phyloP scores from a whole-genome alignment of 2,113 vertebrate genomes.

The Sciurus niger region DNA sequence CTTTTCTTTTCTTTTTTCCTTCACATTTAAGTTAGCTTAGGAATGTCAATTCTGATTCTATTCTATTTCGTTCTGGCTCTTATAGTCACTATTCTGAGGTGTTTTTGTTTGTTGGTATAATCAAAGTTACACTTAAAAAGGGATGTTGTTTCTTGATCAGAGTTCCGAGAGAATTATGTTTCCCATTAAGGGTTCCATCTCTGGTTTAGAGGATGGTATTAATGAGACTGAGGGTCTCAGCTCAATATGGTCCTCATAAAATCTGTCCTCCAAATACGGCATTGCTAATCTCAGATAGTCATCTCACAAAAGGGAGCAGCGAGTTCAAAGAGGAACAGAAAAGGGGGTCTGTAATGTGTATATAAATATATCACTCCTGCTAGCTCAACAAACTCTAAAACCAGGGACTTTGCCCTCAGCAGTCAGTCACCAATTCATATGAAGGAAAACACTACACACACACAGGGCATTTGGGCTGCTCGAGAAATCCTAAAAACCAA shows the following conservation, averaged over 20 bases:
- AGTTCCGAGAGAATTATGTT: neutral
- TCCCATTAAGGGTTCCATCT: neutral
- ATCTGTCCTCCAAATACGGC: neutral
- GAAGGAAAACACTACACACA: neutral
- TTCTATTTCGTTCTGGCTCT: slow-evolving; percentile 44
- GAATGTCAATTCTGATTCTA: slow-evolving; percentile 19
- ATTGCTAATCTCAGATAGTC: neutral
- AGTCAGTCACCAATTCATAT: neutral
- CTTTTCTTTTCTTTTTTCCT: too few species aligned
- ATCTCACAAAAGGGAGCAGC: neutral
- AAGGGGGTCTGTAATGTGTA: neutral
- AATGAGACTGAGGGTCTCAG: neutral
- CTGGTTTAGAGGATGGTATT: neutral
- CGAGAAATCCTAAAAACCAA: neutral
- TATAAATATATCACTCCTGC: neutral
- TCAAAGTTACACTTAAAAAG: slow-evolving; percentile 59
- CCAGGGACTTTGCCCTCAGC: neutral
- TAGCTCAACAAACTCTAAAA: neutral
- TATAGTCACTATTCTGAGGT: neutral
- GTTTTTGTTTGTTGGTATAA: neutral
- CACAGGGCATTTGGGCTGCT: neutral
- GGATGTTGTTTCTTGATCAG: slow-evolving; percentile 5
- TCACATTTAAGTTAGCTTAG: slow-evolving; percentile 16
- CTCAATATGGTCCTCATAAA: rapidly evolving
- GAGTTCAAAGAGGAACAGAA: neutral